phyloP scores from a whole-genome alignment of 2,113 vertebrate genomes.

The Cavia aperea region DNA sequence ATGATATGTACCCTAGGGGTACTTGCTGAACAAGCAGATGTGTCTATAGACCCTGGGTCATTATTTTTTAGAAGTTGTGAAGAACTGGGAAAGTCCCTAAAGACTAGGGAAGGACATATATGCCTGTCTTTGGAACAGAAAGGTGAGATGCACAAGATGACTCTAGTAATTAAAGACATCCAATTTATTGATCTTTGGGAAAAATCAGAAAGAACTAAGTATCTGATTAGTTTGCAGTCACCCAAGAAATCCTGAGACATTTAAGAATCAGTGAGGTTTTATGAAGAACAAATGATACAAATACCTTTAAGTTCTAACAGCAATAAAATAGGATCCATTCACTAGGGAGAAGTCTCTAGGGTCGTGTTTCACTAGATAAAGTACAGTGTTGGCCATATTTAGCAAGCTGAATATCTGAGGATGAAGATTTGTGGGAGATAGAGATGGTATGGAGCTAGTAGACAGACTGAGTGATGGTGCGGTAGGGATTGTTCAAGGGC shows the following conservation, averaged over 20 bases:
- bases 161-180: conserved; percentile 47
- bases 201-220: conserved; percentile 22
- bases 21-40: conserved; percentile 35
- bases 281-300: not conserved
- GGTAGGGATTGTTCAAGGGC: not conserved
- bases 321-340: not conserved
- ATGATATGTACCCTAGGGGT: not conserved
- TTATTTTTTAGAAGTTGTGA: conserved; percentile 48
- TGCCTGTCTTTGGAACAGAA: conserved; percentile 30
- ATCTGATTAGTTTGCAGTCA: conserved; percentile 15
- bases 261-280: not conserved
- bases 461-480: conserved; percentile 9
- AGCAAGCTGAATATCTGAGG: not conserved
- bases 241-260: conserved; percentile 10
- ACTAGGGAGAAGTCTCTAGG: not conserved
- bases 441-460: not conserved
- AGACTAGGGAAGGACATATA: conserved; percentile 39
- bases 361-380: conserved; percentile 6
- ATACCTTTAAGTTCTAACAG: conserved; percentile 21
- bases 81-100: conserved; percentile 30
- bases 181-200: conserved; percentile 43
- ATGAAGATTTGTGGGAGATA: conserved; percentile 28
- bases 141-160: not conserved
- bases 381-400: not conserved
- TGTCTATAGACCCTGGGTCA: not conserved